Percentiles rank a stretch among this genome's conserved stretches.
Conservation (phyloP, 2,888 invertebrate species). For the Camptogramma bilineatum region DNA sequence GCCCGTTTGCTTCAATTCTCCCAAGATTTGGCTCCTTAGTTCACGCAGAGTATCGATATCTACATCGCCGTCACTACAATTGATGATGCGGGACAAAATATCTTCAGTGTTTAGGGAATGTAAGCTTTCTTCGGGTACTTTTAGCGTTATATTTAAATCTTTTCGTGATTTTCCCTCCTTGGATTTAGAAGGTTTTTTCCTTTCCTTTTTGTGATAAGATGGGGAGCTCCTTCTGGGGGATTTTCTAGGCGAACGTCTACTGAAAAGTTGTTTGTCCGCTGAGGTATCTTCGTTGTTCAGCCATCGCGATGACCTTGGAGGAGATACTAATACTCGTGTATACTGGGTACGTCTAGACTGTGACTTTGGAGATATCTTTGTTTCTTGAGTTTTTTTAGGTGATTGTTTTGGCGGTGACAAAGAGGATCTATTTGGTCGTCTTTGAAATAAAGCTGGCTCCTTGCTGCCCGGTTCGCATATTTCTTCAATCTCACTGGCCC, state of each 20-base stretch:
- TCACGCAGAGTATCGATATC: conserved; percentile 80
- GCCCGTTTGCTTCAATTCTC: conserved; percentile 77
- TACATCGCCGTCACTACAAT: conserved; percentile 75
- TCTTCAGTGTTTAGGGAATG: conserved; percentile 73
- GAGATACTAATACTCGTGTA: conserved; percentile 75
- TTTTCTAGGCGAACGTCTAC: conserved; percentile 61
- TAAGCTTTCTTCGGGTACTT: conserved; percentile 76
- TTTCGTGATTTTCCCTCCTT: conserved; percentile 51
- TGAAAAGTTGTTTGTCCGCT: conserved; percentile 61
- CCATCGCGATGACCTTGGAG: conserved; percentile 56
- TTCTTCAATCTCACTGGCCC: conserved; percentile 66
- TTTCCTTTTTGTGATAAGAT: conserved; percentile 65
- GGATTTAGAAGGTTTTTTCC: conserved; percentile 62
- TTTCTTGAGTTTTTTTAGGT: conserved; percentile 28
- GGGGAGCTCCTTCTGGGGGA: conserved; percentile 62
- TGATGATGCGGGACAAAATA: conserved; percentile 75
- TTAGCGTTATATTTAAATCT: conserved; percentile 76
- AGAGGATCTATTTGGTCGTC: conserved; percentile 65
- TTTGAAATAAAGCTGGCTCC: conserved; percentile 76
- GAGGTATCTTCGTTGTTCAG: conserved; percentile 32
- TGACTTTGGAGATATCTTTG: conserved; percentile 33
- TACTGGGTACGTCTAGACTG: conserved; percentile 55
- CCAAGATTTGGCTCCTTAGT: conserved; percentile 76
- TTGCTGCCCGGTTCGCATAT: conserved; percentile 69
- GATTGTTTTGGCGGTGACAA: conserved; percentile 40